Conservation (phyloP, 2,888 invertebrate genomes). For the Oscheius onirici region DNA sequence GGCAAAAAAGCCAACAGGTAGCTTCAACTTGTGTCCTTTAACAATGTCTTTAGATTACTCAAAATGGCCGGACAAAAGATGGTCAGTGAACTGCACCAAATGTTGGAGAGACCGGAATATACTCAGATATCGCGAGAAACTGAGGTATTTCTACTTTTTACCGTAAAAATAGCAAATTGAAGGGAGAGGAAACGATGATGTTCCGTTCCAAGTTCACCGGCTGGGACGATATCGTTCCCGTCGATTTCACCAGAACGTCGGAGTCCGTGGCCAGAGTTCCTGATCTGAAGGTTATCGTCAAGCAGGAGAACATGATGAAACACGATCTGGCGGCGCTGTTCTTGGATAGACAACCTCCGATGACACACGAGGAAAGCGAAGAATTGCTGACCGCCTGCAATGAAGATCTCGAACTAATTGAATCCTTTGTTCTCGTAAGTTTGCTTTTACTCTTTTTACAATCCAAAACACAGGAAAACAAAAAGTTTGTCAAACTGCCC, state of each 20-base stretch:
- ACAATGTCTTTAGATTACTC: slow-evolving; percentile 43
- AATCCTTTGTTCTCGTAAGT: slow-evolving; percentile 87
- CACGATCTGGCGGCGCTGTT: slow-evolving; percentile 94
- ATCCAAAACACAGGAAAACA: slow-evolving; percentile 87
- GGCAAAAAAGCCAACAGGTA: slow-evolving; percentile 95
- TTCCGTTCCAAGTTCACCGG: slow-evolving; percentile 96
- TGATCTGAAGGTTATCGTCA: slow-evolving; percentile 81
- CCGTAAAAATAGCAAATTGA: background rate
- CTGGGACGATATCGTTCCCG: slow-evolving; percentile 99
- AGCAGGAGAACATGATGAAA: slow-evolving; percentile 76
- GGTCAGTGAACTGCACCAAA: slow-evolving; percentile 84
- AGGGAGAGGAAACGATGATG: slow-evolving; percentile 77
- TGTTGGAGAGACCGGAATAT: slow-evolving; percentile 86
- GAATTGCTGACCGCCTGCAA: slow-evolving; percentile 83
- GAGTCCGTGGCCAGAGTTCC: slow-evolving; percentile 97
- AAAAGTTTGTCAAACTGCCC: slow-evolving; percentile 94
- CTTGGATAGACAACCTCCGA: slow-evolving; percentile 89
- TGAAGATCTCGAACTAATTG: slow-evolving; percentile 96
- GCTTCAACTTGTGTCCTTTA: background rate
- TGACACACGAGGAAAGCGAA: slow-evolving; percentile 75
- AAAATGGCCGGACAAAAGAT: slow-evolving; percentile 70
- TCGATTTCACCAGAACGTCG: slow-evolving; percentile 97
- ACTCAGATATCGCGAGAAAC: slow-evolving; percentile 79
- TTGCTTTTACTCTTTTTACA: too few species aligned
- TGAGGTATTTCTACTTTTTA: slow-evolving; percentile 41